These are phyloP conservation scores for Agelastica alni DNA, from an alignment of 2,888 invertebrate species.

Conservation along the genomic window DNA sequence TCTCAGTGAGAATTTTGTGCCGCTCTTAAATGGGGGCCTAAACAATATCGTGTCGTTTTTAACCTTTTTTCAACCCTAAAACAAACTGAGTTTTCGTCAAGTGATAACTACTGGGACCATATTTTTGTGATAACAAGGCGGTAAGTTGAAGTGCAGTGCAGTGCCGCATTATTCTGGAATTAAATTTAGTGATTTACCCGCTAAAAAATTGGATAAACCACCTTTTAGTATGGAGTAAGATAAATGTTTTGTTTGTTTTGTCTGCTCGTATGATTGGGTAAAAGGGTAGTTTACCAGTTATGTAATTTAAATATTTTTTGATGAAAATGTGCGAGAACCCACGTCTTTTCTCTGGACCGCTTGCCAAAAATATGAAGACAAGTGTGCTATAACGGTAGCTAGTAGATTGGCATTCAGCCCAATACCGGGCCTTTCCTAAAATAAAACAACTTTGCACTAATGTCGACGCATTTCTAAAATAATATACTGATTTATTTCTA, in stretches of 20 bases:
- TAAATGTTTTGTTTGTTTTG: conserved; percentile 8
- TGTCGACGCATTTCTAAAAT: conserved; percentile 48
- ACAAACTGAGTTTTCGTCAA: conserved; percentile 37
- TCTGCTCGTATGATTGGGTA: neutral
- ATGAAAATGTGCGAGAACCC: conserved; percentile 20
- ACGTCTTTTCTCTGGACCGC: conserved; percentile 16
- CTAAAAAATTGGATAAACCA: conserved; percentile 13
- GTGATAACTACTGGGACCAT: conserved; percentile 52
- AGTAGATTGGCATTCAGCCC: conserved; percentile 48
- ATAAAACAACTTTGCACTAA: conserved; percentile 49
- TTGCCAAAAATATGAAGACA: conserved; percentile 76
- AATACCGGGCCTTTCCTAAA: conserved; percentile 60
- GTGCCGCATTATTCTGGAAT: conserved; percentile 3
- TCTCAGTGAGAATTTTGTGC: conserved; percentile 28
- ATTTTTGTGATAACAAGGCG: conserved; percentile 52
- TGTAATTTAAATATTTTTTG: conserved; percentile 18
- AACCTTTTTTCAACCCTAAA: conserved; percentile 35
- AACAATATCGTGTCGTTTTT: conserved; percentile 39
- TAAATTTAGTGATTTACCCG: conserved; percentile 3
- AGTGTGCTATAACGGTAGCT: conserved; percentile 63
- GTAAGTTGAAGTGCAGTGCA: conserved; percentile 50
- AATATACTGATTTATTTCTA: conserved; percentile 37
- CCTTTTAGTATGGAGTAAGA: conserved; percentile 18
- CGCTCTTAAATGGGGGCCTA: conserved; percentile 53
- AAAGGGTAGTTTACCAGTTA: conserved; percentile 8